A percentile compares a stretch with the other conserved stretches of the same genome.
Conservation (phyloP, 2,888 invertebrate genomes). For the Xestia xanthographa region DNA sequence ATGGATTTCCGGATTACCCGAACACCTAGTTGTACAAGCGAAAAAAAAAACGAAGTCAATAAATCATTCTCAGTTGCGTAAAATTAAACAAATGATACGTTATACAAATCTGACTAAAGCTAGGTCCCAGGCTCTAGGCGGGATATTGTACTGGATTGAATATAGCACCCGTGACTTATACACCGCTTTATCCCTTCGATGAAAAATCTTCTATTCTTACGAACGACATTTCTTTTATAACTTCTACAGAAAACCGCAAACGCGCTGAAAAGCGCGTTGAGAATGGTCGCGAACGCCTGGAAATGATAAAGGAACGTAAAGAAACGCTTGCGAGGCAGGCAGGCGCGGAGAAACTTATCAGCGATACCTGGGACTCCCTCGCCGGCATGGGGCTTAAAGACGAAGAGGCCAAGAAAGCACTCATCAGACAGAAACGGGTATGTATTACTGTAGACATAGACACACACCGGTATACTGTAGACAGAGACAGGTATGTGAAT, state of each 20-base stretch:
- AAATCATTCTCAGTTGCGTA: neutral
- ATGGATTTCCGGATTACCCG: too few species aligned
- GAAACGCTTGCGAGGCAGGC: constrained; percentile 63
- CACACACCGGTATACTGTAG: neutral
- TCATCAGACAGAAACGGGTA: constrained; percentile 79
- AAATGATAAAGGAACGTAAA: constrained; percentile 74
- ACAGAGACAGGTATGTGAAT: neutral
- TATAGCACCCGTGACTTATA: neutral
- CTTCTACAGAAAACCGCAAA: constrained; percentile 59
- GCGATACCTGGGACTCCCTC: constrained; percentile 81
- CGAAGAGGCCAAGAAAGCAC: constrained; percentile 69
- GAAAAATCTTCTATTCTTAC: neutral
- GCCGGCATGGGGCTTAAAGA: constrained; percentile 74
- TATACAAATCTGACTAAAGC: neutral
- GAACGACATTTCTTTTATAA: neutral
- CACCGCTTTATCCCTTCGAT: neutral
- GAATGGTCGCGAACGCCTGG: constrained; percentile 70
- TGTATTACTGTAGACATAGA: neutral
- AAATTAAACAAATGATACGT: neutral
- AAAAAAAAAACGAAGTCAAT: too few species aligned
- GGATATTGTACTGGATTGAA: neutral
- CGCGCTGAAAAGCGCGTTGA: constrained; percentile 70
- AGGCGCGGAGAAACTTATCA: constrained; percentile 70
- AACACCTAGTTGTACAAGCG: too few species aligned
- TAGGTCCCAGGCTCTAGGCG: neutral